Evolutionary conservation across 1,140 invertebrate species (phyloP), one percentile per base, ranked within the genome.

Genomic region (Drosophila kikkawai): DNA sequence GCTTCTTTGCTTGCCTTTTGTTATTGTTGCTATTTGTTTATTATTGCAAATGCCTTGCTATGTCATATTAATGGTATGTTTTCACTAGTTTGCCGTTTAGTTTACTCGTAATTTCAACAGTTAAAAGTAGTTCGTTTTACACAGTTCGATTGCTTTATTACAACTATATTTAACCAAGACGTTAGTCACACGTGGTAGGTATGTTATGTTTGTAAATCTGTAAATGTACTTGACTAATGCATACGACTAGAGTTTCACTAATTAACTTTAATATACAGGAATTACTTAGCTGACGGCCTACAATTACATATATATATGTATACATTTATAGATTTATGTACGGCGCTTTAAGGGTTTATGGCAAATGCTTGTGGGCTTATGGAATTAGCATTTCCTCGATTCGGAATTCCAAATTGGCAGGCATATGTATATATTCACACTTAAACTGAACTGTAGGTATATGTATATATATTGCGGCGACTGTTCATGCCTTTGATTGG

Each of bases 211-310:
- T 29, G 26, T 6, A 29, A 6, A n/a, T 22, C 29, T 64, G 45
- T 19, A 34, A 53, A 48, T 58, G 65, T 66, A 66, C 60, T 66
- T 67, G 45, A 12, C 69, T 71, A 73, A 71, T 73, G 67, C 69
- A 73, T 73, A 73, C 45, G 17, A 32, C 53, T 73, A 71, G 55
- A 22, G 61, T 8, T 56, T 61, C 64, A 71, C 71, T 88, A 88
- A 88, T 87, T 88, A 87, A 80, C 80, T 88, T 80, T 77, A 69
- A 80, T 78, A 74, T 88, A 88, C 84, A 84, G 80, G 77, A 84
- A 80, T 80, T 78, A 63, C 58, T 73, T 76, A 81, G 82, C 48
- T 66, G 65, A 75, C 53, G 66, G 34, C 64, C 76, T 87, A 82
- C 70, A 45, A 73, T 61, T 77, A 78, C 39, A 39, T 37, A 22